Conservation (phyloP, 92 coral and sea anemone genomes). For the Porites rus region DNA sequence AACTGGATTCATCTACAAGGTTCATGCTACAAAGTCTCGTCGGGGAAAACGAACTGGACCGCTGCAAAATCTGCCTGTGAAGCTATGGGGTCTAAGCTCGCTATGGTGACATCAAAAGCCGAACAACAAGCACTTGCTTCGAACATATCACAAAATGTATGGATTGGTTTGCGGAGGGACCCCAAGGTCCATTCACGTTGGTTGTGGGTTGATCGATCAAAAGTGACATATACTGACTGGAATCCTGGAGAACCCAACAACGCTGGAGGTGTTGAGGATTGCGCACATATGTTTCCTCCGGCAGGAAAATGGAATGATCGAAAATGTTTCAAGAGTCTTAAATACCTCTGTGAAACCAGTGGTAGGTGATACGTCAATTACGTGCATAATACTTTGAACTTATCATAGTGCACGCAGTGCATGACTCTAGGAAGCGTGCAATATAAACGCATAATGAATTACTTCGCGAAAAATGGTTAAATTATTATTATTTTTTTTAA, state of each 20-base stretch:
- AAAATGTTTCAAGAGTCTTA: not conserved
- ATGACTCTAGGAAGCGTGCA: too few species aligned
- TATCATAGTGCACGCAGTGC: too few species aligned
- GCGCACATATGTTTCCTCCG: not conserved
- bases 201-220: too few species aligned
- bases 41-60: not conserved
- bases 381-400: too few species aligned
- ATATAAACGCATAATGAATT: too few species aligned
- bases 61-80: not conserved
- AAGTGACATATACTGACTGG: not conserved
- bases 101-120: too few species aligned
- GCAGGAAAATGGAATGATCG: not conserved
- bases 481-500: too few species aligned
- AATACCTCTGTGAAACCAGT: conserved; percentile 20
- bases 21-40: conserved; percentile 20
- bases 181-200: not conserved
- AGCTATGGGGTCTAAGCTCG: too few species aligned
- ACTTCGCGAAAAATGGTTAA: too few species aligned
- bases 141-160: not conserved
- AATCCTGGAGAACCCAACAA: not conserved
- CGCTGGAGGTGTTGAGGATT: not conserved
- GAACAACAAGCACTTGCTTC: not conserved
- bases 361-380: conserved; percentile 5
- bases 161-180: conserved; percentile 21
- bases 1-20: not conserved